phyloP scores from a whole-genome alignment of 2,888 invertebrate genomes.

The Branchinecta sandiegonensis region DNA sequence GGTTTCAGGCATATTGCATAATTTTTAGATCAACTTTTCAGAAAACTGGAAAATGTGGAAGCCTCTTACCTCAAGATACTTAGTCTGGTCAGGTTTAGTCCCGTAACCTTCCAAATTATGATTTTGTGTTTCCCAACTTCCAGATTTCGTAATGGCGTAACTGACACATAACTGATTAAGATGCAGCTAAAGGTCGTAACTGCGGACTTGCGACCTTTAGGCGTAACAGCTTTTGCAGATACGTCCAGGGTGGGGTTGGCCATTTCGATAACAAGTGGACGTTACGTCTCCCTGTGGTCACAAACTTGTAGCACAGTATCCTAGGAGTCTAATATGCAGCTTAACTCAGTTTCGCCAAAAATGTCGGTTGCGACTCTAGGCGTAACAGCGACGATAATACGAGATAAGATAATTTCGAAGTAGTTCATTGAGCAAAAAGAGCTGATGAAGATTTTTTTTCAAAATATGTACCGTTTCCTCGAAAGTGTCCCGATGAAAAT shows the following conservation, averaged over 20 bases:
- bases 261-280: conserved; percentile 11
- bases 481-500: too few species aligned
- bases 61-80: conserved; percentile 4
- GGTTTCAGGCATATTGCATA: background rate
- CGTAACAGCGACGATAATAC: background rate
- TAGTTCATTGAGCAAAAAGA: too few species aligned
- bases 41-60: conserved; percentile 6
- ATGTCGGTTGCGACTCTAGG: conserved; percentile 7
- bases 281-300: too few species aligned
- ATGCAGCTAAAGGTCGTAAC: conserved; percentile 7
- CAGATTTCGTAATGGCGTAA: conserved; percentile 7
- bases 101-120: conserved; percentile 11
- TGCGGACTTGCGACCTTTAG: conserved; percentile 11
- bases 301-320: conserved; percentile 11
- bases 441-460: too few species aligned
- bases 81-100: conserved; percentile 8
- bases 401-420: too few species aligned
- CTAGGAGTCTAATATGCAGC: background rate
- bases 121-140: conserved; percentile 6
- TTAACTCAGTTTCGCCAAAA: conserved; percentile 10
- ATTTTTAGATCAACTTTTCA: conserved; percentile 1
- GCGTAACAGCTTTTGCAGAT: conserved; percentile 6
- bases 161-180: background rate
- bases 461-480: too few species aligned
- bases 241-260: conserved; percentile 12